phyloP scores from a whole-genome alignment of 2,797 vertebrate species.

The Sternotherus odoratus region DNA sequence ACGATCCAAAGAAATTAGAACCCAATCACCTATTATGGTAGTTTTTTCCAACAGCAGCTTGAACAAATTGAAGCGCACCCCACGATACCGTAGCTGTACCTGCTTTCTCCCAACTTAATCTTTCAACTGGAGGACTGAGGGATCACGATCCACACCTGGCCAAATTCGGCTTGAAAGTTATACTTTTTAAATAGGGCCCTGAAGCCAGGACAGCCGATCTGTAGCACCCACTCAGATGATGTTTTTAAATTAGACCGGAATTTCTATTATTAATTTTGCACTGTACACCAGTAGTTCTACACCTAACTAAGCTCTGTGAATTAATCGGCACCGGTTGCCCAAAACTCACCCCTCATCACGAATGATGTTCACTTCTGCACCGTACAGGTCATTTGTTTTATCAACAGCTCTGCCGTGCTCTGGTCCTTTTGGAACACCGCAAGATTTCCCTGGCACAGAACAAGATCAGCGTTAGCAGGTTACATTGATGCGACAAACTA shows the following conservation, averaged over 20 bases:
- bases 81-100: neutral
- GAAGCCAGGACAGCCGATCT: accelerated
- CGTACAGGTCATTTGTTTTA: constrained; percentile 24
- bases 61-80: neutral
- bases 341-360: constrained; percentile 76
- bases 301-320: neutral
- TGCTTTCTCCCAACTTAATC: neutral
- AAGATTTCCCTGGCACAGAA: constrained; percentile 66
- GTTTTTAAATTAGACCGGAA: neutral
- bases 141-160: accelerated
- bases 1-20: neutral
- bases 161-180: accelerated
- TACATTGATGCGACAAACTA: neutral
- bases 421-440: constrained; percentile 2
- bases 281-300: accelerated
- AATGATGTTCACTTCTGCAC: constrained; percentile 49
- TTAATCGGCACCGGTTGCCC: accelerated
- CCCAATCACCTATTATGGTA: neutral
- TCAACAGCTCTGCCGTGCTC: neutral
- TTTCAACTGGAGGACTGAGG: neutral
- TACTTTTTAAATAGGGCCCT: neutral
- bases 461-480: neutral
- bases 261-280: neutral
- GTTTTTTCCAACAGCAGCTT: neutral
- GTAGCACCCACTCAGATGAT: accelerated